Percentiles rank a stretch among this genome's conserved stretches.
These are phyloP conservation scores for Diadumene lineata DNA, from an alignment of 92 coral and sea anemone species.

Conservation along the genomic window DNA sequence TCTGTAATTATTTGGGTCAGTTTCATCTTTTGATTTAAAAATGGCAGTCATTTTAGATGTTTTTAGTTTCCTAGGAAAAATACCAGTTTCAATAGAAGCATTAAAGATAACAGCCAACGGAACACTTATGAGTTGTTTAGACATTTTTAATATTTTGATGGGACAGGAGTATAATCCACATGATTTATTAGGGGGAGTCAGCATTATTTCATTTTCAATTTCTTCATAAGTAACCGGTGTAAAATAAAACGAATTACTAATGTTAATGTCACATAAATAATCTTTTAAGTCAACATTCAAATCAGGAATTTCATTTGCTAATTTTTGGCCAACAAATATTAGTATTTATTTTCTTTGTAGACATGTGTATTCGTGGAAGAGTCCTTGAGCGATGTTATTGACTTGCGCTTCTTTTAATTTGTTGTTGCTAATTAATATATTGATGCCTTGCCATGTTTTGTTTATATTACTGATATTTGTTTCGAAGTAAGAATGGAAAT, in stretches of 20 bases:
- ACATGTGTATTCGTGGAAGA: neutral
- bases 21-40: conserved; percentile 31
- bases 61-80: conserved; percentile 45
- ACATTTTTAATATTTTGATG: conserved; percentile 4
- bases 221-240: conserved; percentile 20
- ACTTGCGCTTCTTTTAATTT: neutral
- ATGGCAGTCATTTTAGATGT: conserved; percentile 37
- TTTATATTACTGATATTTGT: conserved; percentile 32
- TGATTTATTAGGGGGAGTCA: conserved; percentile 13
- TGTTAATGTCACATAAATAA: conserved; percentile 23
- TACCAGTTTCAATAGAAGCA: conserved; percentile 13
- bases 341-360: conserved; percentile 1
- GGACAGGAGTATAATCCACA: conserved; percentile 28
- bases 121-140: conserved; percentile 5
- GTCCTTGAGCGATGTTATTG: neutral
- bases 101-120: conserved; percentile 23
- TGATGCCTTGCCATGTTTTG: conserved; percentile 42
- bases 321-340: conserved; percentile 41
- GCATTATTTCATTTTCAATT: conserved; percentile 22
- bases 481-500: conserved; percentile 40
- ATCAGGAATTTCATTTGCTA: conserved; percentile 33
- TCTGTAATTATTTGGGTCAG: conserved; percentile 31
- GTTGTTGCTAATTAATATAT: conserved; percentile 30
- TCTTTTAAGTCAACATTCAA: conserved; percentile 23
- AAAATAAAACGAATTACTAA: conserved; percentile 8